A percentile compares a stretch with the other conserved stretches of the same genome.
phyloP scores from a whole-genome alignment of 2,888 invertebrate genomes.

The Phyto melanocephala region DNA sequence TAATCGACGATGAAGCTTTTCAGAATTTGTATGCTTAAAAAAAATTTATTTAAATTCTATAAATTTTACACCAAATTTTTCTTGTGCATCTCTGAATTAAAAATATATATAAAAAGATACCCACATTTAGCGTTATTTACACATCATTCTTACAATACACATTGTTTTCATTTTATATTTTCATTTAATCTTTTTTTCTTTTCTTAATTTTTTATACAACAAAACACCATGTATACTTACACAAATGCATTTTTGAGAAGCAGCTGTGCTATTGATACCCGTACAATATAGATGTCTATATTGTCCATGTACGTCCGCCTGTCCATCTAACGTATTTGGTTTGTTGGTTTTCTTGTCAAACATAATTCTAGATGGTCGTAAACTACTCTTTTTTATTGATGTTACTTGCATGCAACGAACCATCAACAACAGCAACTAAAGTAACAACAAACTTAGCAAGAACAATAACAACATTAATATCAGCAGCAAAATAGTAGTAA shows the following conservation, averaged over 20 bases:
- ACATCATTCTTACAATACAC: constrained; percentile 13
- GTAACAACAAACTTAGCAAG: background rate
- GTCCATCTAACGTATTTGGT: constrained; percentile 60
- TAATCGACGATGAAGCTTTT: too few species aligned
- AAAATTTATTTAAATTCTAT: too few species aligned
- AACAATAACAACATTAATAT: background rate
- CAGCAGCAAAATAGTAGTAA: background rate
- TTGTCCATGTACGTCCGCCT: constrained; percentile 45
- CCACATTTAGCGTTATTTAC: constrained; percentile 4
- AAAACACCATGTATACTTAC: constrained; percentile 6
- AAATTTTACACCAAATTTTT: too few species aligned
- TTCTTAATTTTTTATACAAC: background rate
- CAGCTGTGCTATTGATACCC: constrained; percentile 43
- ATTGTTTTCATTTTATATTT: constrained; percentile 4
- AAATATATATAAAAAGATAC: background rate
- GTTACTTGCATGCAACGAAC: constrained; percentile 46
- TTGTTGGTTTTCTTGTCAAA: constrained; percentile 63
- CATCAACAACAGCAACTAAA: constrained; percentile 22
- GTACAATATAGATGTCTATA: constrained; percentile 39
- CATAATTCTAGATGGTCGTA: constrained; percentile 60
- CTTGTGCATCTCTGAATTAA: background rate
- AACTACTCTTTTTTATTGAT: constrained; percentile 59
- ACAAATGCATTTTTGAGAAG: background rate
- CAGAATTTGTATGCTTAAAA: too few species aligned
- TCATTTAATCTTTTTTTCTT: background rate